Conservation (phyloP, 2,888 invertebrate genomes). For the Hylaea fasciaria region DNA sequence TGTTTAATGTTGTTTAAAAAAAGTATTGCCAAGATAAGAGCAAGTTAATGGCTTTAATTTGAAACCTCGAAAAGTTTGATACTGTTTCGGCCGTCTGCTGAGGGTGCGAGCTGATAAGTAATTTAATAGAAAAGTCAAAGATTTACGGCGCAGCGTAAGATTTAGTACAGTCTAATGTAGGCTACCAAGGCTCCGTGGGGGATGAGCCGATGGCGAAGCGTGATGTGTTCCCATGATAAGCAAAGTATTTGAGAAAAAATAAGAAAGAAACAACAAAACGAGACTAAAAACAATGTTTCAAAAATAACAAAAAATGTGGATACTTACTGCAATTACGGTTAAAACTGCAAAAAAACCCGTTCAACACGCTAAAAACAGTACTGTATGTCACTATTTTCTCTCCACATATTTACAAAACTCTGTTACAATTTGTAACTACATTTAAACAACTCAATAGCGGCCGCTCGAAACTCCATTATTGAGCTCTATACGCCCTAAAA, state of each 20-base stretch:
- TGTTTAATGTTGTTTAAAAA: constrained; percentile 60
- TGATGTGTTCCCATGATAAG: no score
- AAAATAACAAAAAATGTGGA: no score
- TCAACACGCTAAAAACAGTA: no score
- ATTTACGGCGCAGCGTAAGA: neutral
- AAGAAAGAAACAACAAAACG: no score
- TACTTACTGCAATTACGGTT: no score
- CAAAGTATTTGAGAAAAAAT: no score
- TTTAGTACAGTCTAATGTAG: neutral
- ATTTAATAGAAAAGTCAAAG: constrained; percentile 14
- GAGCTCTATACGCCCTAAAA: constrained; percentile 33
- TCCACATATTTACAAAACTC: no score
- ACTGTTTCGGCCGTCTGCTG: neutral
- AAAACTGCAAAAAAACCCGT: no score
- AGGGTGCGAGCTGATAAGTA: constrained; percentile 21
- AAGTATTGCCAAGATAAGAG: constrained; percentile 55
- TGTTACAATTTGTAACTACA: constrained; percentile 19
- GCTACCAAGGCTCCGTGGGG: no score
- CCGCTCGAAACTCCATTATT: constrained; percentile 35
- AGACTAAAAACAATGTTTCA: no score
- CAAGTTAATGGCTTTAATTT: constrained; percentile 44
- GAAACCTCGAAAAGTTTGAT: constrained; percentile 33
- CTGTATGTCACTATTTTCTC: no score
- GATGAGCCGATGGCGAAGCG: no score
- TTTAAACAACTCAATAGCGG: constrained; percentile 29